Evolutionary conservation across 1,140 invertebrate genomes (phyloP).

Genomic region (Scaptomyza hsui): DNA sequence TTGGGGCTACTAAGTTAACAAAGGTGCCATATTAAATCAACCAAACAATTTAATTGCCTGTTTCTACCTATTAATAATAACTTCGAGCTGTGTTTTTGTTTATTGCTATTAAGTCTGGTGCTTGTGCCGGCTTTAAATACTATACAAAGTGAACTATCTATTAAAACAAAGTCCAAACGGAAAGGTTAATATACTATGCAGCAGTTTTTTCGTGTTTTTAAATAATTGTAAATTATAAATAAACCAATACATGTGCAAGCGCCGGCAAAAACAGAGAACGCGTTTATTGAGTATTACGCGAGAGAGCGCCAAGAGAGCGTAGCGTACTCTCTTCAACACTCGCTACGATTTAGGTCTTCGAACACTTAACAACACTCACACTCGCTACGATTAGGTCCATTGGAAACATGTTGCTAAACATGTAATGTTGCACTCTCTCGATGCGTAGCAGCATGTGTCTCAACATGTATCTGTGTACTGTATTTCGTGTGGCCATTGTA

Average conservation of each 20-base stretch:
- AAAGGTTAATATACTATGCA: not conserved
- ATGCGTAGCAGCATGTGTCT: conserved; percentile 29
- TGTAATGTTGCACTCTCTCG: conserved; percentile 6
- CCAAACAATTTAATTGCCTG: not conserved
- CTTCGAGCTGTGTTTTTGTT: conserved; percentile 2
- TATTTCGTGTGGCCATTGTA: conserved; percentile 11
- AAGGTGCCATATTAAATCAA: not conserved
- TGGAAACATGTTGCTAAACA: conserved; percentile 20
- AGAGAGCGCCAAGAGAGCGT: conserved; percentile 8
- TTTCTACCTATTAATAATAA: not conserved
- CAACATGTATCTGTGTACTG: conserved; percentile 21
- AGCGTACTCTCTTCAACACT: no score
- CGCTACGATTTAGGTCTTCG: no score
- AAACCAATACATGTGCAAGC: conserved; percentile 66
- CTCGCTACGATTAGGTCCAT: no score
- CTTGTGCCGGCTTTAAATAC: not conserved
- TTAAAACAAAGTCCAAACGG: not conserved
- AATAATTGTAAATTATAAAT: conserved; percentile 69
- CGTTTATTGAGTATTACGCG: conserved; percentile 10
- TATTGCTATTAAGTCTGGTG: no score
- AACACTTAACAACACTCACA: no score
- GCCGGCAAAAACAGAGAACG: conserved; percentile 73
- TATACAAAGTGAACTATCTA: not conserved
- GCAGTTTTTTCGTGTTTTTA: conserved; percentile 20
- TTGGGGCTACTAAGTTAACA: not conserved